Percentiles rank a stretch among this genome's conserved stretches.
phyloP scores from a whole-genome alignment of 2,888 invertebrate species.

The Atethmia centrago region DNA sequence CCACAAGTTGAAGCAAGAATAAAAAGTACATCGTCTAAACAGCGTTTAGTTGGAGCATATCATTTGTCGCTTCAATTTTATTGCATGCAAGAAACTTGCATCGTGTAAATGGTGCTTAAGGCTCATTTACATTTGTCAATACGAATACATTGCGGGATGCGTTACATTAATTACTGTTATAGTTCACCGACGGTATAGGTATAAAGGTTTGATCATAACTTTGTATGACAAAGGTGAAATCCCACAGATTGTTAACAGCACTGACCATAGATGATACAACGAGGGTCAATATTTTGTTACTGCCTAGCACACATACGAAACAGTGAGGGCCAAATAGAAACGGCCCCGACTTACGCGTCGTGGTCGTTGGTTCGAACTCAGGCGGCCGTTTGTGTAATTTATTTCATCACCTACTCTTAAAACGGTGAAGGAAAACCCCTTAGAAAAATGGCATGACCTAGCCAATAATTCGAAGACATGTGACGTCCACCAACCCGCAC shows the following conservation, averaged over 20 bases:
- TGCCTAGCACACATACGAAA: no score
- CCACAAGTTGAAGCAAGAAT: neutral
- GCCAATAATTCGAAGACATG: no score
- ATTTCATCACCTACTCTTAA: no score
- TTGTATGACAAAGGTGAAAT: neutral
- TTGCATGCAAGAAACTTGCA: neutral
- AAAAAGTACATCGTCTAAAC: neutral
- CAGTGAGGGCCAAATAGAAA: no score
- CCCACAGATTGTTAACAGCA: neutral
- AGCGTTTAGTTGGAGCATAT: neutral
- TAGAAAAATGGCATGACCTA: no score
- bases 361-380: no score
- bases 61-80: neutral
- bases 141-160: neutral
- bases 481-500: no score
- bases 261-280: neutral
- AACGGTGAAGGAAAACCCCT: no score
- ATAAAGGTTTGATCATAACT: neutral
- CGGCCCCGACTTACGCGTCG: no score
- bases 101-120: neutral
- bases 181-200: neutral
- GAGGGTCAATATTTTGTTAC: no score
- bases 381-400: no score
- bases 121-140: conserved; percentile 43
- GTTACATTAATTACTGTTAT: neutral